Percentiles rank a stretch among this genome's conserved stretches.
Conservation (phyloP, 2,888 invertebrate genomes). For the Melanostoma scalare region DNA sequence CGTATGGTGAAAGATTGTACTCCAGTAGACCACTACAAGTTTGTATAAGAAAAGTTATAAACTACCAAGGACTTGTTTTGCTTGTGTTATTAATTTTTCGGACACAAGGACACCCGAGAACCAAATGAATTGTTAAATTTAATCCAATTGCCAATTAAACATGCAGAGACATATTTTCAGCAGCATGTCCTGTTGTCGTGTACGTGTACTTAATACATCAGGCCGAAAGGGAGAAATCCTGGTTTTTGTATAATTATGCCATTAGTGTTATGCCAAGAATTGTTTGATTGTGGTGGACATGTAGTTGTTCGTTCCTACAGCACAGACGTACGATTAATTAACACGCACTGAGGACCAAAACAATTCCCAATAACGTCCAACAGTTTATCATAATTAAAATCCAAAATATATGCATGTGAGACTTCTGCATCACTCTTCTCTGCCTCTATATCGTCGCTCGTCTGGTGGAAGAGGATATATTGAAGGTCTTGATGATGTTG, state of each 20-base stretch:
- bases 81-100: conserved; percentile 50
- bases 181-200: conserved; percentile 26
- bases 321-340: conserved; percentile 37
- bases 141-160: conserved; percentile 65
- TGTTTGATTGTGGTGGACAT: conserved; percentile 15
- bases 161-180: conserved; percentile 45
- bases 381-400: conserved; percentile 69
- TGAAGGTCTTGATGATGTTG: conserved; percentile 41
- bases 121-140: conserved; percentile 69
- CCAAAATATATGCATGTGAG: conserved; percentile 29
- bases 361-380: conserved; percentile 47
- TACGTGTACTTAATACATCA: not conserved
- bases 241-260: conserved; percentile 60
- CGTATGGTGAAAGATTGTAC: not conserved
- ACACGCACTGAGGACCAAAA: conserved; percentile 41
- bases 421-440: not conserved
- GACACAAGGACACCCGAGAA: conserved; percentile 10
- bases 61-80: conserved; percentile 38
- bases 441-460: not conserved
- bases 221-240: conserved; percentile 8
- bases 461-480: conserved; percentile 15
- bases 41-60: conserved; percentile 51
- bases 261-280: conserved; percentile 48
- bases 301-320: not conserved
- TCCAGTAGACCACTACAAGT: too few species aligned